These are phyloP conservation scores for Melieria picta DNA, from an alignment of 2,888 invertebrate genomes.

Conservation along the genomic window DNA sequence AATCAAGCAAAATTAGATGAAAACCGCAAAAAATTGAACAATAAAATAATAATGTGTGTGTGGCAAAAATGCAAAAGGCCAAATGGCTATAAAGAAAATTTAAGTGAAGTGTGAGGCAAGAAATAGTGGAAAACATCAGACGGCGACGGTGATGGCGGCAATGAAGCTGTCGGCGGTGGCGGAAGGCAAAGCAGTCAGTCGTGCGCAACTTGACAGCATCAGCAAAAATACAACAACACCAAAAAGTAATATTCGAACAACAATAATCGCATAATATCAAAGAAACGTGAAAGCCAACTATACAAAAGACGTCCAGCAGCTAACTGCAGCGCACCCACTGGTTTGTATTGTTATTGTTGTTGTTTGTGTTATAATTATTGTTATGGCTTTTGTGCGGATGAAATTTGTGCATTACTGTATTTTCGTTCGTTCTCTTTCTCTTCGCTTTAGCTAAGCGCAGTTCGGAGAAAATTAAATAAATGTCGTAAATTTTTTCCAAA, in stretches of 20 bases:
- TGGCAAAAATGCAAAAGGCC: constrained; percentile 6
- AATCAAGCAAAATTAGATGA: too few species aligned
- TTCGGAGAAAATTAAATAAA: constrained; percentile 15
- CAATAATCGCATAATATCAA: background rate
- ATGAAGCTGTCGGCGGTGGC: constrained; percentile 8
- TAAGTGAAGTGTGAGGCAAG: too few species aligned
- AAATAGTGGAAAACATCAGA: background rate
- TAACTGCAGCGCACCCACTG: too few species aligned
- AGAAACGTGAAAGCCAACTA: too few species aligned
- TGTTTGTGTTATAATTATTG: too few species aligned
- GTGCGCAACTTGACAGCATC: constrained; percentile 2
- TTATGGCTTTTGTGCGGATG: background rate
- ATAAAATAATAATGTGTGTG: too few species aligned
- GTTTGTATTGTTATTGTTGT: too few species aligned
- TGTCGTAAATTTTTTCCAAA: constrained; percentile 31
- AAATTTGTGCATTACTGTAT: background rate
- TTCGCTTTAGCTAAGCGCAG: background rate
- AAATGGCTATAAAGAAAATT: constrained; percentile 2
- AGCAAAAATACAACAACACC: constrained; percentile 21
- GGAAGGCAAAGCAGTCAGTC: constrained; percentile 26
- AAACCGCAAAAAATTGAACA: too few species aligned
- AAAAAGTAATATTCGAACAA: background rate
- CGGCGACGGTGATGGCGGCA: background rate
- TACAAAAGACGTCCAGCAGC: too few species aligned
- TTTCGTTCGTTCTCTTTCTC: background rate